phyloP scores from a whole-genome alignment of 2,113 vertebrate species.

The Phaetusa simplex region DNA sequence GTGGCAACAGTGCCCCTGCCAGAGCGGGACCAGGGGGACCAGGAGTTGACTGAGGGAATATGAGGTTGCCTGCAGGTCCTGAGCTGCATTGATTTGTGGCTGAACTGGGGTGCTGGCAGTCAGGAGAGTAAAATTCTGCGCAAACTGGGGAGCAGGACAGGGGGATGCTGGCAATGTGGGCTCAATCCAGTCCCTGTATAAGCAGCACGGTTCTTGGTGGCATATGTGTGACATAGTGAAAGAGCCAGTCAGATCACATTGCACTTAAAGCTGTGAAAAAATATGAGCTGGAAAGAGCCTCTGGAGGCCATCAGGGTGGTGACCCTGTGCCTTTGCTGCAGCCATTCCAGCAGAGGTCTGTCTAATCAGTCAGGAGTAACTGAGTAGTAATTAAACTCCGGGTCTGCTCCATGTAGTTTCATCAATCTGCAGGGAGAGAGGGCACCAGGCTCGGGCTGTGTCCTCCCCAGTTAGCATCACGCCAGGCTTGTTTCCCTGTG shows the following conservation, averaged over 20 bases:
- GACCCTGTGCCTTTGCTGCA: neutral
- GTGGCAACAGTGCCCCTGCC: neutral
- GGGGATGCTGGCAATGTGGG: neutral
- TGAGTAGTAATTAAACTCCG: neutral
- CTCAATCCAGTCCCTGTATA: neutral
- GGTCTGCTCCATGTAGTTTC: neutral
- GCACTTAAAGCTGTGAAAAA: neutral
- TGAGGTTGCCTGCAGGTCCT: neutral
- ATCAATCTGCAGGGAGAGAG: neutral
- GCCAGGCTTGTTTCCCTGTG: fast-evolving
- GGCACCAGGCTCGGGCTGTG: neutral
- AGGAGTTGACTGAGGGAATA: neutral
- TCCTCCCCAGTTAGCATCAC: neutral
- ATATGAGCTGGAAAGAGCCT: neutral
- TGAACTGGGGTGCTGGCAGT: neutral
- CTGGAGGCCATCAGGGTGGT: neutral
- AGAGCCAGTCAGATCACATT: neutral
- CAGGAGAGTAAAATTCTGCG: neutral
- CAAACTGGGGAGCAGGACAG: neutral
- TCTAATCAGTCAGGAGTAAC: neutral
- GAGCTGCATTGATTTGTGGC: neutral
- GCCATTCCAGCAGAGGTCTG: neutral
- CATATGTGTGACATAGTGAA: neutral
- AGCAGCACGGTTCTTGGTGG: neutral
- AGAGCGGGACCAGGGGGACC: fast-evolving